Percentiles rank a stretch among this genome's conserved stretches.
phyloP scores from a whole-genome alignment of 2,113 vertebrate genomes.

The Antechinus flavipes region DNA sequence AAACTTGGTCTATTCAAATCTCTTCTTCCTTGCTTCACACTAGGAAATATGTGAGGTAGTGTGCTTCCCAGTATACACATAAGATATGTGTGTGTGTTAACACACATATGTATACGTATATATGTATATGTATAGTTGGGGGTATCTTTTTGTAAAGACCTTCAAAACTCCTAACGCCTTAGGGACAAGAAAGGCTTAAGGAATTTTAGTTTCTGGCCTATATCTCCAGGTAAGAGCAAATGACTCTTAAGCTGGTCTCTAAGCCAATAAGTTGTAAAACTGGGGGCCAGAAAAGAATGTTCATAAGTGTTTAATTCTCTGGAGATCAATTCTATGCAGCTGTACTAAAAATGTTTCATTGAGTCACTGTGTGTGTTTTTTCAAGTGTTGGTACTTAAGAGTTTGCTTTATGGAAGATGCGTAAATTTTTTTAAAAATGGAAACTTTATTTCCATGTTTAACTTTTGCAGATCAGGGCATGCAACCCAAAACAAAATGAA shows the following conservation, averaged over 20 bases:
- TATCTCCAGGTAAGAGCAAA: constrained; percentile 64
- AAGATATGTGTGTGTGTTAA: not conserved
- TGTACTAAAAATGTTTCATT: constrained; percentile 70
- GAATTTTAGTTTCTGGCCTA: constrained; percentile 55
- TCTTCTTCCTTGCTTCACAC: constrained; percentile 54
- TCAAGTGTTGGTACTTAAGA: constrained; percentile 74
- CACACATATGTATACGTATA: not conserved
- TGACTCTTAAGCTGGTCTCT: constrained; percentile 69
- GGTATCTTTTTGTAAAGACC: constrained; percentile 61
- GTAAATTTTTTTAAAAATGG: constrained; percentile 70
- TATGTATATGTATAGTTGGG: constrained; percentile 41
- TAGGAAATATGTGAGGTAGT: constrained; percentile 22
- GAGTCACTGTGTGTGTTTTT: constrained; percentile 76
- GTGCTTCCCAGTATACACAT: constrained; percentile 37
- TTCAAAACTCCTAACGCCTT: constrained; percentile 60
- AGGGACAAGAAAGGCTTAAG: constrained; percentile 47
- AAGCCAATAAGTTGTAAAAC: constrained; percentile 65
- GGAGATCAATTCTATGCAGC: constrained; percentile 77
- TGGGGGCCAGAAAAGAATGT: constrained; percentile 69
- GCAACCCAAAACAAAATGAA: constrained; percentile 70
- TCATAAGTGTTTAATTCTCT: constrained; percentile 49
- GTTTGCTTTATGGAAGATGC: constrained; percentile 75
- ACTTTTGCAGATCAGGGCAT: constrained; percentile 73
- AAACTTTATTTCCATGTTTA: constrained; percentile 74
- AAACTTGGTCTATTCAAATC: constrained; percentile 45